phyloP scores from a whole-genome alignment of 2,113 vertebrate species.

The Eclectus roratus region DNA sequence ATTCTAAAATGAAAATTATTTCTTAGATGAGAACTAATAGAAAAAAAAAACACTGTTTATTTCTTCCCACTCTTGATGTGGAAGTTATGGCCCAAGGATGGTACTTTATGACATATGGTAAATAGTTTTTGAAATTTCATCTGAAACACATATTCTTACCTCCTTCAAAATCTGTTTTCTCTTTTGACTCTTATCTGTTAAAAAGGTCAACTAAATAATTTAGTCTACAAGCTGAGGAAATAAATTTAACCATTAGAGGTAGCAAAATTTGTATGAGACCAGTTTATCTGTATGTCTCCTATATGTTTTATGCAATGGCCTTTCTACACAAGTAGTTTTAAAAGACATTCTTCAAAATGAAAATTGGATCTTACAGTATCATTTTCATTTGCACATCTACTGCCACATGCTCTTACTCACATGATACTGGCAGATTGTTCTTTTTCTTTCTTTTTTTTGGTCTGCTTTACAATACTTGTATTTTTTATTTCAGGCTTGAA shows the following conservation, averaged over 20 bases:
- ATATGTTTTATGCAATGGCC: neutral
- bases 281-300: neutral
- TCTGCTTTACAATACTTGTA: neutral
- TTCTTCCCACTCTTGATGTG: neutral
- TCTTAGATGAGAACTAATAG: neutral
- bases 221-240: neutral
- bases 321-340: neutral
- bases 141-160: neutral
- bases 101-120: neutral
- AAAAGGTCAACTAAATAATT: conserved; percentile 18
- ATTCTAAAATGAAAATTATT: neutral
- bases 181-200: neutral
- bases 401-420: neutral
- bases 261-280: neutral
- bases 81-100: neutral
- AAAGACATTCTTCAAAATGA: neutral
- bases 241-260: neutral
- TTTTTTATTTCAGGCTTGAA: neutral
- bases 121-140: neutral
- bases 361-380: neutral
- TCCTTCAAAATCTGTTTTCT: neutral
- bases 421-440: neutral
- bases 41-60: neutral
- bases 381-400: neutral
- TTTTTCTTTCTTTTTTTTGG: fast-evolving